Base-by-base conservation (phyloP, 2,113 vertebrate species). In the Pithys albifrons region DNA sequence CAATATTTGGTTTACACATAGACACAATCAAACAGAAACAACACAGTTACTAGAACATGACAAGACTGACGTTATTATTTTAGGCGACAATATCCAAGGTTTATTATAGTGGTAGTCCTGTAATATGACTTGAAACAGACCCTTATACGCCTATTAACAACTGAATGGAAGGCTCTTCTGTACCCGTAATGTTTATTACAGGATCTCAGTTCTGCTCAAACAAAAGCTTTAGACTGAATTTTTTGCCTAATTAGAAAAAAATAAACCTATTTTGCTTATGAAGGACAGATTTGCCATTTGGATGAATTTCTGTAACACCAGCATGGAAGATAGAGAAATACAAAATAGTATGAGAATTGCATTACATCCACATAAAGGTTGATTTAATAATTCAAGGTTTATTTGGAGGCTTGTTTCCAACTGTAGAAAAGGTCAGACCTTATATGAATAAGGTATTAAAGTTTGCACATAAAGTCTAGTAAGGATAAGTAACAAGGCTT, bases 361-460 rank as follows among this genome's bases (percentile, higher is more conserved):
- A 91, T 89, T 91, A 72, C 66, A 49, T 79, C 89, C 84, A 95
- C 58, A 93, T 82, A 95, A 95, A 93, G 66, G 31, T 67, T 89
- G 91, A 71, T 95, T 96, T 85, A 97, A 96, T 95, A 96, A 96
- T 95, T 96, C 90, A 95, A 69, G 19, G 51, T 95, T 96, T 95
- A 96, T 85, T 95, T 96, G 82, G 58, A 95, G 59, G 75, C 66
- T 94, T 91, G 55, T 93, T 95, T 94, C 85, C 82, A 93, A 96
- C 85, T 93, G 75, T 91, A 94, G 81, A 71, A 96, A 93, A 93
- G 94, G 94, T 96, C 89, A 89, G 75, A 77, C 78, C 58, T 94
- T 91, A 79, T 76, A 96, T 62, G 82, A 96, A 95, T 93, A 85
- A 93, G 78, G 75, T 96, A 96, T 94, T 97, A 93, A 93, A 93